Evolutionary conservation across 2,888 invertebrate species (phyloP), one percentile per base, ranked within the genome.

Genomic region (Uloborus plumipes): DNA sequence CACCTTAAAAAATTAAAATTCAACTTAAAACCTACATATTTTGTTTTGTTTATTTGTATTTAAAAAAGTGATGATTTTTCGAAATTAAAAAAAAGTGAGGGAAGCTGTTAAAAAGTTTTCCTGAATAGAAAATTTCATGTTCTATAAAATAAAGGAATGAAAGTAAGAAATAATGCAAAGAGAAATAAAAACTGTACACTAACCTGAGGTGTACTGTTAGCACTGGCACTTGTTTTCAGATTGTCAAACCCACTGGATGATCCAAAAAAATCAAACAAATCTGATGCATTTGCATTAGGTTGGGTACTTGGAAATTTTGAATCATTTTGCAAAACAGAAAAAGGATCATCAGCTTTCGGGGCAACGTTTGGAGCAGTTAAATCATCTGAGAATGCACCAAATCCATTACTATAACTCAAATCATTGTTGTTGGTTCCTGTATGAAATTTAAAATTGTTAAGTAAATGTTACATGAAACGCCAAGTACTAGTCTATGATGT

Each of bases 221-320:
- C 84, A 74, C 84, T 84, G 20, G 64, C 71, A 55, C 80, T 84
- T 49, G 80, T 69, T 53, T 79, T 84, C 26, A 64, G 50, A 26
- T 18, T 31, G 55, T 84, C 79, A 66, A 75, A 79, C 47, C 67
- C 71, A 58, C 59, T 61, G 22, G 77, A 31, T 15, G 78, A 55
- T 26, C 81, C 69, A 55, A 84, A 84, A 47, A 80, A 50, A 50
- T 84, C 84, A 82, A 84, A 84, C 58, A 82, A 71, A 71, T 84
- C 84, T 50, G 73, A 16, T 50, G 65, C 64, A 31, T 61, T 78
- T 20, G 16, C 62, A 53, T 20, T 65, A n/a, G 80, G 11, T 39
- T 69, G 55, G 16, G 55, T 39, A n/a, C 15, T 59, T 20, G 71
- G 26, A 18, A 66, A 61, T 16, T 58, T 49, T 6, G 76, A n/a